Evolutionary conservation across 2,113 vertebrate genomes (phyloP), one percentile per base, ranked within the genome.

Genomic region (Axis porcinus): DNA sequence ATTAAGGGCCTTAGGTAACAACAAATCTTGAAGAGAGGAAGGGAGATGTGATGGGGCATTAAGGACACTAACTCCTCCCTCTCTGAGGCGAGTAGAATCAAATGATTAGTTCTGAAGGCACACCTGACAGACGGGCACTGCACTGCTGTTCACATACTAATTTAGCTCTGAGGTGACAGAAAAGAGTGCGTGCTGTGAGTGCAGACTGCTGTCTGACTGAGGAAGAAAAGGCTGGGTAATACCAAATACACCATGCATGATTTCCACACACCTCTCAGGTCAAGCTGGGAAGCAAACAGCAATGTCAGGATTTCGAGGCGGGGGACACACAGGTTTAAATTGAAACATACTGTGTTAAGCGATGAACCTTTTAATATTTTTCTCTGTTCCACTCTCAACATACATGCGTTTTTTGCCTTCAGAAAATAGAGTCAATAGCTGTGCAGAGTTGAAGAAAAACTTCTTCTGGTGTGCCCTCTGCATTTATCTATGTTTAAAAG

Each of bases 381-480:
- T 81, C 23, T 92, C 47, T 90, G 81, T 93, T 91, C 82, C 74
- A 62, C 23, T 86, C 50, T 78, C 30, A 52, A 52, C 30, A 57
- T 30, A 47, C 55, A 3, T 86, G 94, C 98, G 89, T 86, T 97
- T 86, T 86, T 98, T 28, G 11, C 92, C 74, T 97, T 98, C 98
- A 99, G 98, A 98, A 99, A 89, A 99, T 83, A 89, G 99, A 98
- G 97, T 99, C 99, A 97, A 99, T 97, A 81, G 97, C 98, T 98
- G 98, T 97, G 98, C 99, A 99, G 98, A 99, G 98, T 98, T 99
- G 99, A 97, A 99, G 98, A 88, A 99, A 99, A 97, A 99, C 99
- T 47, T 99, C 99, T 1, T 99, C 99, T 6, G 99, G 99, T 4
- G 99, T 98, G 97, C 98, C 98, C 97, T 99, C 99, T 0, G 99